Conservation (phyloP, 2,888 invertebrate species). For the Melieria omissa region DNA sequence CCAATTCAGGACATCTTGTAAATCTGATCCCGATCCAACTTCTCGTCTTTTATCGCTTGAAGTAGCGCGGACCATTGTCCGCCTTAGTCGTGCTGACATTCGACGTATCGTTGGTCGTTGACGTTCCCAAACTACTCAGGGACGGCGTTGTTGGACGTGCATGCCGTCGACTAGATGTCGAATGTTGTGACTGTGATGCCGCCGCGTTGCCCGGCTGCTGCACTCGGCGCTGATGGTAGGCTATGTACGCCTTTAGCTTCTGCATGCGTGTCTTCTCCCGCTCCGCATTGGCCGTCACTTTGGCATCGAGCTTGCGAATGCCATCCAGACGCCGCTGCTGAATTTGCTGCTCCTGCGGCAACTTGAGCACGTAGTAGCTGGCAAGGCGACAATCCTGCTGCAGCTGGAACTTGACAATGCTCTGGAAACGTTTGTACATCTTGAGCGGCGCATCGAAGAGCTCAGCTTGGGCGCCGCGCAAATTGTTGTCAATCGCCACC, state of each 20-base stretch:
- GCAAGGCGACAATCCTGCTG: slow-evolving; percentile 36
- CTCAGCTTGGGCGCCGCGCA: slow-evolving; percentile 38
- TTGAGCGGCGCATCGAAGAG: slow-evolving; percentile 40
- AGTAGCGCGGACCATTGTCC: too few species aligned
- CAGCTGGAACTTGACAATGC: slow-evolving; percentile 42
- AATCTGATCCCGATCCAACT: too few species aligned
- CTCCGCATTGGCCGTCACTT: slow-evolving; percentile 14
- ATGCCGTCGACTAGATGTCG: too few species aligned
- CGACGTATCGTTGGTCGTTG: too few species aligned
- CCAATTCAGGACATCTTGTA: too few species aligned
- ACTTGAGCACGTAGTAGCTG: slow-evolving; percentile 22
- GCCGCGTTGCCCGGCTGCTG: slow-evolving; percentile 39
- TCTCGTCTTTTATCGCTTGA: too few species aligned
- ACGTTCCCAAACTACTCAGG: neutral
- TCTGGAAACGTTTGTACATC: slow-evolving; percentile 35
- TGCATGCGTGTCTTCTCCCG: slow-evolving; percentile 40
- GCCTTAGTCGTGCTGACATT: too few species aligned
- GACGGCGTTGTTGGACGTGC: neutral
- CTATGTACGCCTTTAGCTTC: slow-evolving; percentile 42
- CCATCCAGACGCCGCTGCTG: neutral
- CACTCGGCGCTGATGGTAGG: slow-evolving; percentile 42
- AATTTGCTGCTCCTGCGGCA: slow-evolving; percentile 16
- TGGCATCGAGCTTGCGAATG: neutral
- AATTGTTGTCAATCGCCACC: slow-evolving; percentile 36
- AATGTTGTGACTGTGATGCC: slow-evolving; percentile 26